Evolutionary conservation across 1,140 invertebrate genomes (phyloP).

Genomic region (Sminthurides bifidus): DNA sequence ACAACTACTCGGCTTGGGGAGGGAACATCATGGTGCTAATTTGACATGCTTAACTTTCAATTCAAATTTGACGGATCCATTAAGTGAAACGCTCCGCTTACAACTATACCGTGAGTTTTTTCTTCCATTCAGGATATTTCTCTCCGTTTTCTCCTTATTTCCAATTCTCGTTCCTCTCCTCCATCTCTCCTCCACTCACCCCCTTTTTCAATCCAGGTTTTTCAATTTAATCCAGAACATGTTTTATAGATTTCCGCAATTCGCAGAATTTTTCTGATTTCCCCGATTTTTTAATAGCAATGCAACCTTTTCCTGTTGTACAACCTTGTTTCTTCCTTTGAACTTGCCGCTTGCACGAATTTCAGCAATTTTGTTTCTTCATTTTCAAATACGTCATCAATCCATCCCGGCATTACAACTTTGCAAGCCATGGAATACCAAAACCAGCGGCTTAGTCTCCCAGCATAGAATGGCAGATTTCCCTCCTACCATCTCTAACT

Average conservation of each 20-base stretch:
- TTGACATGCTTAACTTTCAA: slow-evolving; percentile 33
- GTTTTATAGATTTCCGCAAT: neutral
- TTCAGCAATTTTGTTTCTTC: no score
- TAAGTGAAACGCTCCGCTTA: slow-evolving; percentile 28
- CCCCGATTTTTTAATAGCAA: neutral
- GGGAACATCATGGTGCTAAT: slow-evolving; percentile 33
- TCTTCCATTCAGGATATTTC: no score
- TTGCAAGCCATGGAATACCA: no score
- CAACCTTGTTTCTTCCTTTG: neutral
- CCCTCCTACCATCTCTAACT: no score
- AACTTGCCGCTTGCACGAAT: no score
- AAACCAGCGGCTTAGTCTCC: no score
- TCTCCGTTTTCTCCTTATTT: no score
- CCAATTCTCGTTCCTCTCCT: neutral
- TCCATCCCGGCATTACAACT: no score
- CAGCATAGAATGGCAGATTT: no score
- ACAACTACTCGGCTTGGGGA: slow-evolving; percentile 16
- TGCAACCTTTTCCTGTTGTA: neutral
- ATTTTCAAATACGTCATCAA: no score
- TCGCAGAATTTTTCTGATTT: neutral
- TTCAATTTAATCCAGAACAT: neutral
- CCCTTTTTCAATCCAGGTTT: neutral
- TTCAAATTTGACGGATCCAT: slow-evolving; percentile 31
- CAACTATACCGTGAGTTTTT: slow-evolving; percentile 28
- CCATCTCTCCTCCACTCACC: neutral